Conservation (phyloP, 2,888 invertebrate genomes). For the Sesia apiformis region DNA sequence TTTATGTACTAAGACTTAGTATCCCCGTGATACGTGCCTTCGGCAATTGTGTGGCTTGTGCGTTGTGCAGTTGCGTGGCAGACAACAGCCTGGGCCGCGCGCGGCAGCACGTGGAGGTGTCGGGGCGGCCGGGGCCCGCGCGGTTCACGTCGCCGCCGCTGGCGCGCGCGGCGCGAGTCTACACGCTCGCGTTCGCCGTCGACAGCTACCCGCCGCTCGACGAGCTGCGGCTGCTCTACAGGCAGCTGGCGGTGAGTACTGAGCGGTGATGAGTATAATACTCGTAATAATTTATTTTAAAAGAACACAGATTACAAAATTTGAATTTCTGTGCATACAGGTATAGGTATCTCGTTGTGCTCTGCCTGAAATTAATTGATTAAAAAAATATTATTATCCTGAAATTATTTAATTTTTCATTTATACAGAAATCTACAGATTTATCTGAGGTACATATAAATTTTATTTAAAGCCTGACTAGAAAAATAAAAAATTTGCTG, state of each 20-base stretch:
- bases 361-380: no score
- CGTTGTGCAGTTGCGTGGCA: conserved; percentile 75
- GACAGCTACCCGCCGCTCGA: conserved; percentile 83
- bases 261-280: no score
- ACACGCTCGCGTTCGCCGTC: conserved; percentile 80
- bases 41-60: neutral
- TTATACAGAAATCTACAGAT: no score
- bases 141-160: conserved; percentile 79
- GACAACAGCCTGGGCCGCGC: conserved; percentile 81
- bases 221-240: conserved; percentile 79
- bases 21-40: no score
- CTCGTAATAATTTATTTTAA: no score
- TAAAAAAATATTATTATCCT: no score
- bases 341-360: no score
- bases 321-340: neutral
- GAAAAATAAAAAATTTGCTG: no score
- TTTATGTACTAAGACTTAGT: no score
- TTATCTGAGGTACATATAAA: no score
- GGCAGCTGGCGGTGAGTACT: conserved; percentile 77
- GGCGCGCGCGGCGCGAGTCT: conserved; percentile 74
- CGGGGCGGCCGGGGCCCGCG: conserved; percentile 81
- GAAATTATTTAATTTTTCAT: no score
- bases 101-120: conserved; percentile 81
- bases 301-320: neutral
- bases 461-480: no score